These are phyloP conservation scores for Bryconaethiops microstoma DNA, from an alignment of 2,797 vertebrate species.

Conservation along the genomic window DNA sequence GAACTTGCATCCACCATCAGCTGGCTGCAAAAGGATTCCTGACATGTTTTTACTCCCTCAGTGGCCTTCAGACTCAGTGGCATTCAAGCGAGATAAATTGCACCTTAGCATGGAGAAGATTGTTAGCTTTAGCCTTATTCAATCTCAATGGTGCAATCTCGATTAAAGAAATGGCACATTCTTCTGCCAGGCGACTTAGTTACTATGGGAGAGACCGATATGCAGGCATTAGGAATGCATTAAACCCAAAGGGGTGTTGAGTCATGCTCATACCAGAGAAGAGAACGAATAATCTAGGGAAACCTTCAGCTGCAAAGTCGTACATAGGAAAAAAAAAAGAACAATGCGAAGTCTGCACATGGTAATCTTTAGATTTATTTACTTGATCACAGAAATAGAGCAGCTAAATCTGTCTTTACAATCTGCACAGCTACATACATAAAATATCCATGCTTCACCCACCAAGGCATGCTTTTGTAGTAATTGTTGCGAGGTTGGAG, in stretches of 20 bases:
- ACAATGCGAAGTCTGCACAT: neutral
- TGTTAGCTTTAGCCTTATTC: neutral
- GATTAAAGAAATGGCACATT: neutral
- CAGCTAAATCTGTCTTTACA: neutral
- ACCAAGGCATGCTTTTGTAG: no score
- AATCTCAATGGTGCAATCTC: neutral
- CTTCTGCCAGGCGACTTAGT: neutral
- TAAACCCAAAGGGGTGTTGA: slow-evolving; percentile 7
- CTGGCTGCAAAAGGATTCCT: slow-evolving; percentile 61
- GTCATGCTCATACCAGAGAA: slow-evolving; percentile 12
- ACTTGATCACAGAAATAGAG: neutral
- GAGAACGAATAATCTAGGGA: slow-evolving; percentile 7
- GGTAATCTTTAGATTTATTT: neutral
- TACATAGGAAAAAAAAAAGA: neutral
- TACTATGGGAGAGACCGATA: slow-evolving; percentile 11
- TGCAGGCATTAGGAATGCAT: slow-evolving; percentile 4
- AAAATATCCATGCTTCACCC: no score
- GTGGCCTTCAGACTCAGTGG: slow-evolving; percentile 45
- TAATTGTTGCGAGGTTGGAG: no score
- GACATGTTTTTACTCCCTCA: slow-evolving; percentile 52
- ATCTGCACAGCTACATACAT: neutral
- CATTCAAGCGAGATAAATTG: slow-evolving; percentile 66
- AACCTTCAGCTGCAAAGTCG: neutral
- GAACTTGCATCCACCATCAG: slow-evolving; percentile 40
- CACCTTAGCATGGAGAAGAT: neutral